Base-by-base conservation (phyloP, 1,140 invertebrate genomes). In the Bombus soroeensis region DNA sequence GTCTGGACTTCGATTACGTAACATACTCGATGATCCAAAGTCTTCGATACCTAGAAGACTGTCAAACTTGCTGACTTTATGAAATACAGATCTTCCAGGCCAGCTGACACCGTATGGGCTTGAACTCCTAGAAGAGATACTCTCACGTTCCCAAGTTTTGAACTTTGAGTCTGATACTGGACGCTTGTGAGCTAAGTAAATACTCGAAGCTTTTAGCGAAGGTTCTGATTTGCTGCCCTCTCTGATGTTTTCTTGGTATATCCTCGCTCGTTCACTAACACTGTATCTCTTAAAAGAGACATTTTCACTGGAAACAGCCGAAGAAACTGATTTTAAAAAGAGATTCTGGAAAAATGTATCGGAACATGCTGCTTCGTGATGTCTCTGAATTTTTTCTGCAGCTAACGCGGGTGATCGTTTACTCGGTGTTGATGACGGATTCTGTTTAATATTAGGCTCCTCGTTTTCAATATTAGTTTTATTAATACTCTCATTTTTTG, bases 161-260 rank as follows among this genome's bases (percentile, higher is more conserved):
- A 98, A 97, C 88, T 96, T 96, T 1, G 97, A 98, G 87, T 97
- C 96, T 8, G 96, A 96, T 0, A 97, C 97, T 28, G 97, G 97
- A 92, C 96, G 96, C 81, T 97, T 97, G 85, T 97, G 95, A 28
- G 96, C 95, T 62, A 98, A 94, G 92, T 97, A 97, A 28, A 96
- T 92, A 80, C 95, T 96, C 25, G 96, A 84, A 41, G 96, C 95
- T 90, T 96, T 93, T 88, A 96, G 85, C 59, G 96, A 96, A 1
- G 96, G 96, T 92, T 97, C 95, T 72, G 95, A 95, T 92, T 92
- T 95, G 86, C 91, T 94, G 86, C 92, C 89, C 86, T 92, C 94
- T 81, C 93, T 93, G 2, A 93, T 91, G 34, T 94, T 87, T 47
- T 96, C 95, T 89, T 97, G 96, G 78, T 97, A 97, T 75, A 96